Base-by-base conservation (phyloP, 2,888 invertebrate species). In the Sarcophaga subvicina region DNA sequence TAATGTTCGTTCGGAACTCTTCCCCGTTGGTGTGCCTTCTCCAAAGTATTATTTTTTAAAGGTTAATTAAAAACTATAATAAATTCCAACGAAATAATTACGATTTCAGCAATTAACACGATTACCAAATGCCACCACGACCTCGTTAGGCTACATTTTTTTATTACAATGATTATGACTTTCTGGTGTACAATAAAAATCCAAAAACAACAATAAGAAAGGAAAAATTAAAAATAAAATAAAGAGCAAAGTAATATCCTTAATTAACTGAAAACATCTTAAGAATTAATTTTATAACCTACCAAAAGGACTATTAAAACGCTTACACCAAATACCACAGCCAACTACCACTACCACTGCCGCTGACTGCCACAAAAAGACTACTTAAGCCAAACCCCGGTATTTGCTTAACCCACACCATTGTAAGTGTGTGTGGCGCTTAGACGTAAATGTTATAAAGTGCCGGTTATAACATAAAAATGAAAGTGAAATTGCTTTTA, bases 231-330 rank as follows among this genome's bases (percentile, higher is more conserved):
- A 3, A 45, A 67, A 0, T 14, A 37, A 70, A 25, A 37, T 11
- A 47, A 3, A 22, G 0, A 47, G 47, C 27, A n/a, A 37, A 71
- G 60, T 71, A 59, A 60, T 71, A 59, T n/a, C 59, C 59, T 59
- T 59, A 71, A 60, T 71, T 71, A 71, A 71, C n/a, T 59, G 25
- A 59, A 71, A 71, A 59, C 59, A 71, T 71, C 60, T 71, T 71
- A 37, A 54, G 11, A 59, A 71, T 71, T 60, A 71, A 71, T 71
- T 71, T 59, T 11, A 12, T 71, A 71, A n/a, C 27, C 54, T 59
- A 6, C 4, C 27, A 71, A 71, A 71, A 71, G n/a, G 54, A 27
- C 71, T 59, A 47, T 37, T 27, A 59, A 71, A 60, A 71, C 27
- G n/a, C 22, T 49, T 49, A 22, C 47, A 20, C 22, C 70, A 54